Conservation (phyloP, 1,140 invertebrate genomes). For the Drosophila funebris region DNA sequence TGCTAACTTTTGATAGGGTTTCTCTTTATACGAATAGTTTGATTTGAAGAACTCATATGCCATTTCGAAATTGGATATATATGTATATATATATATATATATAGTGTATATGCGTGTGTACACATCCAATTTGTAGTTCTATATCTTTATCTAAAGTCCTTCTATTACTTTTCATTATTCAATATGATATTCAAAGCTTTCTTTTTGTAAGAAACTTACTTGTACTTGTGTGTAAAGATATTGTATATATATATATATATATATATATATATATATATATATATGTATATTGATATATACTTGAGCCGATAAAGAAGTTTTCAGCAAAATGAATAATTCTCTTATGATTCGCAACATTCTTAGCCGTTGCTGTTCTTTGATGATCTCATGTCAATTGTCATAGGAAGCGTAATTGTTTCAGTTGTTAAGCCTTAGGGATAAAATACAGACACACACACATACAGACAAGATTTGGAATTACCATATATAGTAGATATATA, state of each 20-base stretch:
- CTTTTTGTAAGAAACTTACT: no score
- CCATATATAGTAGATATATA: background rate
- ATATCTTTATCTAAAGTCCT: background rate
- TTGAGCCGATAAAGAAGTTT: background rate
- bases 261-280: conserved; percentile 6
- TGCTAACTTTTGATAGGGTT: background rate
- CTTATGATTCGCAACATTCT: conserved; percentile 21
- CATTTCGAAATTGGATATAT: background rate
- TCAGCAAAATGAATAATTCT: conserved; percentile 1
- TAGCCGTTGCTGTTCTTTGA: conserved; percentile 18
- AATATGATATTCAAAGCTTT: background rate
- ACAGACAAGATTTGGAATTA: conserved; percentile 7
- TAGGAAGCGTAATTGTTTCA: conserved; percentile 38
- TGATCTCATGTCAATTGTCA: conserved; percentile 70
- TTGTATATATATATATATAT: background rate
- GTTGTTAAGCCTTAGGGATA: conserved; percentile 32
- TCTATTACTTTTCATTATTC: no score
- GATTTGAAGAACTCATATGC: background rate
- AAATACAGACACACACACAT: background rate
- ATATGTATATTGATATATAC: no score
- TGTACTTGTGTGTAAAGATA: no score
- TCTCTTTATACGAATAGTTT: background rate
- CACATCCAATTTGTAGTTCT: background rate
- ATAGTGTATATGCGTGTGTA: background rate
- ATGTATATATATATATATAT: no score